These are phyloP conservation scores for Aphis gossypii DNA, from an alignment of 1,140 invertebrate genomes.

Conservation along the genomic window DNA sequence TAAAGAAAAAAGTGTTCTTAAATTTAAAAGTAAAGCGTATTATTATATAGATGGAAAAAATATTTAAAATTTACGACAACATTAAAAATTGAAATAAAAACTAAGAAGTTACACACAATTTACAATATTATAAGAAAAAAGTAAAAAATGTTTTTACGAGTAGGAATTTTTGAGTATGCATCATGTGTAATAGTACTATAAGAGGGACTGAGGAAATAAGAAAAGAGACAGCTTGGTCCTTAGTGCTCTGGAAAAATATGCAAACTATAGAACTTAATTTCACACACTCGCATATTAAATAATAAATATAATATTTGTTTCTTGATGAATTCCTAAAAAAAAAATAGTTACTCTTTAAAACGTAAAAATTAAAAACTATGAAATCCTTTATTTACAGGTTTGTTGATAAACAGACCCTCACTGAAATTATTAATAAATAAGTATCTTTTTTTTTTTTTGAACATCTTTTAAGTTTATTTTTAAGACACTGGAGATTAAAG, in stretches of 20 bases:
- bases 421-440: constrained; percentile 9
- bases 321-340: not conserved
- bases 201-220: too few relatives aligned
- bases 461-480: not conserved
- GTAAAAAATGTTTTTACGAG: not conserved
- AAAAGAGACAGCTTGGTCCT: not conserved
- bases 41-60: not conserved
- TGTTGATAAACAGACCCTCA: not conserved
- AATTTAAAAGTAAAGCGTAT: not conserved
- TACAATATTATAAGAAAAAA: not conserved
- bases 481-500: not conserved
- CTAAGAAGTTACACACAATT: not conserved
- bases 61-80: not conserved
- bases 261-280: not conserved
- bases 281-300: not conserved
- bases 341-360: too few relatives aligned
- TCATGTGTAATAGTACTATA: not conserved
- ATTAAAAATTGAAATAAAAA: not conserved
- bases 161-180: constrained; percentile 4
- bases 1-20: not conserved
- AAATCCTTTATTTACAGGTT: not conserved
- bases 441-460: not conserved
- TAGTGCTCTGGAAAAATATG: not conserved
- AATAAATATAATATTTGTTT: not conserved
- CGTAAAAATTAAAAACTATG: not conserved